Conservation (phyloP, 2,888 invertebrate genomes). For the Penaeus monodon region DNA sequence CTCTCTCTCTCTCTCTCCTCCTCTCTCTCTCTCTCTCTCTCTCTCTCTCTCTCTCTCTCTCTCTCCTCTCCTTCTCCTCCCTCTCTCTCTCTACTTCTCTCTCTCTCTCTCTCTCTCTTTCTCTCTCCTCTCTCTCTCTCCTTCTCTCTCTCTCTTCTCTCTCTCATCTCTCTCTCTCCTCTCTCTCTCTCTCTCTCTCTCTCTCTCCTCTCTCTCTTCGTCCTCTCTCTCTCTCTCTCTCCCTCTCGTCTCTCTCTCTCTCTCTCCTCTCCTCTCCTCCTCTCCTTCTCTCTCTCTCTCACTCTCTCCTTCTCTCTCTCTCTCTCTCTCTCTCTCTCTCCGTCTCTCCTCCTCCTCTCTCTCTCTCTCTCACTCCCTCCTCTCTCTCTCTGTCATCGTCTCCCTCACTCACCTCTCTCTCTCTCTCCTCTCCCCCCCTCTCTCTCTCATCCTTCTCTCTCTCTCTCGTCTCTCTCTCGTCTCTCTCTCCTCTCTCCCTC, state of each 20-base stretch:
- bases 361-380: background rate
- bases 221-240: background rate
- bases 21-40: background rate
- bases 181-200: no score
- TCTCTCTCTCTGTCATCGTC: no score
- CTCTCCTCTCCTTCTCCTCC: background rate
- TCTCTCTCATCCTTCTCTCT: background rate
- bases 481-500: background rate
- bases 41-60: background rate
- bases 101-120: background rate
- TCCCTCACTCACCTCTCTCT: no score
- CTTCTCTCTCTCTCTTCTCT: background rate
- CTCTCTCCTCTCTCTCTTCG: background rate
- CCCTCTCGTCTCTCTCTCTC: background rate
- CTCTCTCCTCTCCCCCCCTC: background rate
- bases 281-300: background rate
- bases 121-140: background rate
- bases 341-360: background rate
- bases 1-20: no score
- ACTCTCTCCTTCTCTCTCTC: background rate
- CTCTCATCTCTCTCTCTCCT: background rate
- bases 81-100: background rate
- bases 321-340: background rate
- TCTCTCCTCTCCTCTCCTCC: background rate
- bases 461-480: background rate